Percentiles rank a stretch among this genome's conserved stretches.
Conservation (phyloP, 2,113 vertebrate species). For the Antechinus flavipes region DNA sequence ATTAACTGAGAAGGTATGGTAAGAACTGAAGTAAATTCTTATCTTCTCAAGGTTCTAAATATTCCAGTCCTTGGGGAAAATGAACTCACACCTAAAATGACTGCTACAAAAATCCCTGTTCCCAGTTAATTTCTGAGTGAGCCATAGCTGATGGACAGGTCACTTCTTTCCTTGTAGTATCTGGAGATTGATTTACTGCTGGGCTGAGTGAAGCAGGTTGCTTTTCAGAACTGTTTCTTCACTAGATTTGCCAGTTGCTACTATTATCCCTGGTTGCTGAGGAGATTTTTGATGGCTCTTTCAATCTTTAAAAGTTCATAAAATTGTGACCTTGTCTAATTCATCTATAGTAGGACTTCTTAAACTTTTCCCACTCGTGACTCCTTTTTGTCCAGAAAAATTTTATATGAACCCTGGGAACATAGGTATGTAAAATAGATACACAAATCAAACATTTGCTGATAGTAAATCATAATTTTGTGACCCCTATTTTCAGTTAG, state of each 20-base stretch:
- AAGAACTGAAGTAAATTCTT: neutral
- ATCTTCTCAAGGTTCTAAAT: neutral
- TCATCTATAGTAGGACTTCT: neutral
- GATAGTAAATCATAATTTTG: too few species aligned
- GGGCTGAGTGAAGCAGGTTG: neutral
- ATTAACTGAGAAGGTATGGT: neutral
- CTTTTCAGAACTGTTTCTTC: neutral
- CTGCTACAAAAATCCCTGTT: neutral
- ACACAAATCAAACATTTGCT: too few species aligned
- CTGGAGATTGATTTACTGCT: neutral
- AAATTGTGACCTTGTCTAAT: neutral
- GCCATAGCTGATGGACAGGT: neutral
- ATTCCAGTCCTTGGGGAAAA: neutral
- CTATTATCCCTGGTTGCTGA: neutral
- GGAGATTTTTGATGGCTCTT: neutral
- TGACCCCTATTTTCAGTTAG: too few species aligned
- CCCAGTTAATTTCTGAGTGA: neutral
- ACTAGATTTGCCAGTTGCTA: neutral
- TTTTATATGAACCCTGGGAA: too few species aligned
- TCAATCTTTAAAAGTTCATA: neutral
- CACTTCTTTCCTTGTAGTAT: neutral
- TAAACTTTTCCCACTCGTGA: too few species aligned
- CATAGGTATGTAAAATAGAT: too few species aligned
- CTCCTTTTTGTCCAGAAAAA: too few species aligned
- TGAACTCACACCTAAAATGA: neutral